phyloP scores from a whole-genome alignment of 2,113 vertebrate genomes.

The Percopsis transmontana region DNA sequence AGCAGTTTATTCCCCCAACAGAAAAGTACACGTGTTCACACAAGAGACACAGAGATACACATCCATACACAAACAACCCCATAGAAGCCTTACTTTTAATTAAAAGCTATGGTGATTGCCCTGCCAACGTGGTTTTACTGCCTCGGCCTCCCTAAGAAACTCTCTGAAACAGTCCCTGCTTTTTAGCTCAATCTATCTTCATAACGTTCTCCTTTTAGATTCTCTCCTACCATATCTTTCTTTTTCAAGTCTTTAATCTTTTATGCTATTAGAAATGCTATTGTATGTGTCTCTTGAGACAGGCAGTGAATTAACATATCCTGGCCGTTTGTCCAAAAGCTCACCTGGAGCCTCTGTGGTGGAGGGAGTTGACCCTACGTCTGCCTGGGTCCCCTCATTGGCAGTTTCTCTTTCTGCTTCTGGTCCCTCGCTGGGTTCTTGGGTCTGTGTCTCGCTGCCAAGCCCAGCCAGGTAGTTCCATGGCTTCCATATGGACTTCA shows the following conservation, averaged over 20 bases:
- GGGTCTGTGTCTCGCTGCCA: conserved; percentile 39
- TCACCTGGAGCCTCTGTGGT: conserved; percentile 44
- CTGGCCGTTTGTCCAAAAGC: neutral
- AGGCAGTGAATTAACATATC: neutral
- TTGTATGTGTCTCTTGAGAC: no score
- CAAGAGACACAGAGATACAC: neutral
- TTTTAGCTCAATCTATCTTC: neutral
- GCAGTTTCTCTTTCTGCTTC: conserved; percentile 6
- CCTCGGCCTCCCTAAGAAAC: neutral
- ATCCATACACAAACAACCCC: neutral
- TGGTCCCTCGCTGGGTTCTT: conserved; percentile 7
- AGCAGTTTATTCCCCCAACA: neutral
- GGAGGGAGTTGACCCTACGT: conserved; percentile 10
- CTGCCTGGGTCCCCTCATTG: neutral
- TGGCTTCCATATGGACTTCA: conserved; percentile 75
- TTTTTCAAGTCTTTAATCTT: no score
- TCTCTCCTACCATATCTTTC: no score
- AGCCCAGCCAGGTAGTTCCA: conserved; percentile 72
- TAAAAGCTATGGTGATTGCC: neutral
- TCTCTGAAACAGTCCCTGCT: neutral
- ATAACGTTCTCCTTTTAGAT: neutral
- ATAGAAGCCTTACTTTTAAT: neutral
- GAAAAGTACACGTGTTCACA: neutral
- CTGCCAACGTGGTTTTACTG: neutral
- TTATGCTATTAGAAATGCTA: no score